Conservation (phyloP, 2,113 vertebrate genomes). For the Leuciscus idus region DNA sequence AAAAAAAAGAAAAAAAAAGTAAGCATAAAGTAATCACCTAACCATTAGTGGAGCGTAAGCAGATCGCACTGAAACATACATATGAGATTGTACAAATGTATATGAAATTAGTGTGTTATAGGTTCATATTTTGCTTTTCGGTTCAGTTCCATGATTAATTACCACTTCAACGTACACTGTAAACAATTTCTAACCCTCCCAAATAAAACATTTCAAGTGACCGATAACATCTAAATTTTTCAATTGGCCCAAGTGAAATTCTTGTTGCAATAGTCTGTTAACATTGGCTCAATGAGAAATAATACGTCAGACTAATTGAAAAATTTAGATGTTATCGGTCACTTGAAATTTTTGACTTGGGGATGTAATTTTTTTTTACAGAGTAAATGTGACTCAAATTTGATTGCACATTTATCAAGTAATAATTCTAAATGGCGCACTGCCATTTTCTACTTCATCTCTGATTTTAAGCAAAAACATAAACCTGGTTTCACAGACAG, state of each 20-base stretch:
- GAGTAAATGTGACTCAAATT: not conserved
- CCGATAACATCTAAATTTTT: too few relatives aligned
- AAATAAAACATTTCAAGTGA: too few relatives aligned
- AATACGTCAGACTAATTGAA: too few relatives aligned
- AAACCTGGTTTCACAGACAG: too few relatives aligned
- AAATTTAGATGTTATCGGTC: too few relatives aligned
- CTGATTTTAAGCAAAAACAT: not conserved
- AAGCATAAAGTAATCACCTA: not conserved
- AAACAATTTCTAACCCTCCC: too few relatives aligned
- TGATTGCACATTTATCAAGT: not conserved
- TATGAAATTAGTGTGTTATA: not conserved
- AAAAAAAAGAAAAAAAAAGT: not conserved
- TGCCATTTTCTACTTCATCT: not conserved
- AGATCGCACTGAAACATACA: not conserved
- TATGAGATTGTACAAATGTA: not conserved
- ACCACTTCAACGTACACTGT: not conserved
- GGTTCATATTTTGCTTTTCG: not conserved
- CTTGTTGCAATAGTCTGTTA: too few relatives aligned
- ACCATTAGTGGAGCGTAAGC: not conserved
- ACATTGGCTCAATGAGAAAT: too few relatives aligned
- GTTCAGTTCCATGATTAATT: not conserved
- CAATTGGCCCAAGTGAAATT: too few relatives aligned
- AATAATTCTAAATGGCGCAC: not conserved
- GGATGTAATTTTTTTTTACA: too few relatives aligned
- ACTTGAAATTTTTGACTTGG: too few relatives aligned